Evolutionary conservation across 2,888 invertebrate species (phyloP).

Genomic region (Meloe dianella): DNA sequence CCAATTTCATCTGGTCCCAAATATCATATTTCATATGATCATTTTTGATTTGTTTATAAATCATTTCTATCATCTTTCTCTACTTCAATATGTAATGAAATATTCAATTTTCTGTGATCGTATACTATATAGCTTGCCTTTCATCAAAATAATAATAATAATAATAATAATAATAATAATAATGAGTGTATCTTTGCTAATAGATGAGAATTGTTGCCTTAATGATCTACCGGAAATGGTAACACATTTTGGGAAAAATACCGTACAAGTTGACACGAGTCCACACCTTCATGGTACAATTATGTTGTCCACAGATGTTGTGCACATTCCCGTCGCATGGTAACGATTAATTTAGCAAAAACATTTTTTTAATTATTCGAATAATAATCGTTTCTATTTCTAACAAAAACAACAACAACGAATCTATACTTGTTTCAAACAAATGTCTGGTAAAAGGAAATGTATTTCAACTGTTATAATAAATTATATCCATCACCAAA

Average conservation of each 20-base stretch:
- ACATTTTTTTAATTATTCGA: background rate
- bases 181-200: too few species aligned
- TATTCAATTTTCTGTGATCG: background rate
- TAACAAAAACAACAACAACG: background rate
- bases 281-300: conserved; percentile 1
- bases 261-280: background rate
- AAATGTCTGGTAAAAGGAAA: background rate
- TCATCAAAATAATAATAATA: too few species aligned
- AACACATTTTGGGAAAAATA: background rate
- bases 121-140: too few species aligned
- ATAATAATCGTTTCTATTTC: background rate
- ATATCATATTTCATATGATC: conserved; percentile 5
- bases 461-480: background rate
- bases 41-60: background rate
- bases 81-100: background rate
- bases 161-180: too few species aligned
- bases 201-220: background rate
- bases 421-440: background rate
- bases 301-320: background rate
- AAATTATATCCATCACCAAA: conserved; percentile 5
- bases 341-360: background rate
- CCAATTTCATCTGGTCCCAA: background rate
- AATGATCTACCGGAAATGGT: conserved; percentile 5
- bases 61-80: background rate
- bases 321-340: background rate